phyloP scores from a whole-genome alignment of 2,113 vertebrate genomes.

The Lophura nycthemera region DNA sequence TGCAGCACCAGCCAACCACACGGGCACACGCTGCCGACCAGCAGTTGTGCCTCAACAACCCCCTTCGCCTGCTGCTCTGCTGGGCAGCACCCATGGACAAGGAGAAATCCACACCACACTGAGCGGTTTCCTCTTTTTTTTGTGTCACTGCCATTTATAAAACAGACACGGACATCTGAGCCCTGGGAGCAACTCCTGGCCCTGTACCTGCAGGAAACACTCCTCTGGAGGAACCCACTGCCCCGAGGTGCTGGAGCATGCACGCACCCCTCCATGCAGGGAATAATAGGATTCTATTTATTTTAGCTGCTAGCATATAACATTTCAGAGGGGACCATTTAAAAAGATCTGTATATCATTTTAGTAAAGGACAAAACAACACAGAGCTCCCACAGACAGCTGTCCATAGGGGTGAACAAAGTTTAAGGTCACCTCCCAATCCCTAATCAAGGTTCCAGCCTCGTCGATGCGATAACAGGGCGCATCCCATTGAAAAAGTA shows the following conservation, averaged over 20 bases:
- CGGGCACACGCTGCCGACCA: background rate
- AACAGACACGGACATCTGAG: accelerated
- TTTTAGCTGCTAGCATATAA: background rate
- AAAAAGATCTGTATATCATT: background rate
- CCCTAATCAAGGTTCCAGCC: background rate
- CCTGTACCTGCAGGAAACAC: background rate
- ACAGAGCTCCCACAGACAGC: background rate
- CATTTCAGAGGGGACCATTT: background rate
- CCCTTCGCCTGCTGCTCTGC: background rate
- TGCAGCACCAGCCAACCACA: background rate
- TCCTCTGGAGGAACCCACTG: background rate
- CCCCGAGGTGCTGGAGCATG: background rate
- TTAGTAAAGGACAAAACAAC: background rate
- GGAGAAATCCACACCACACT: background rate
- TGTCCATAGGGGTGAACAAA: background rate
- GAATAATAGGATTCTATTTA: background rate
- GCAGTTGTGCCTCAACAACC: background rate
- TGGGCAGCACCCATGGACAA: background rate
- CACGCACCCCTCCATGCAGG: accelerated
- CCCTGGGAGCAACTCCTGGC: background rate
- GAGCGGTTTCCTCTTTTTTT: background rate
- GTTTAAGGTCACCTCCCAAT: conserved; percentile 34
- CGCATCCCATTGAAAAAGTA: background rate
- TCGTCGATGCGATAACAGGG: background rate
- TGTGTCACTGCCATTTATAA: background rate